Conservation (phyloP, 2,888 invertebrate species). For the Koerneria pararmatus region DNA sequence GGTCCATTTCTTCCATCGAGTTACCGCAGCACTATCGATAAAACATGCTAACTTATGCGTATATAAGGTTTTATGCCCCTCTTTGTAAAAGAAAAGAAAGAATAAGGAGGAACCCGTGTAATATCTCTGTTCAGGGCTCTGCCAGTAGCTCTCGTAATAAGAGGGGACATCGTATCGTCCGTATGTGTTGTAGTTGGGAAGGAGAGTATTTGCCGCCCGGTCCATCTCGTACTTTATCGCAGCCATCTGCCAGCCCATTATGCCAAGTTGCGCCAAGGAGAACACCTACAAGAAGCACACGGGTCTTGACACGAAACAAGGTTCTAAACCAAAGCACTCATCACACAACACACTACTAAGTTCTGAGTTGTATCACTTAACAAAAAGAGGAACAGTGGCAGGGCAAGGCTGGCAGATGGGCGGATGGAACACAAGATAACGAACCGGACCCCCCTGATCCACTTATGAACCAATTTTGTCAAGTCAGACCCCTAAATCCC, state of each 20-base stretch:
- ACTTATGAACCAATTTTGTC: too few relatives aligned
- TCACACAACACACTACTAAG: too few relatives aligned
- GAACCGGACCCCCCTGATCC: too few relatives aligned
- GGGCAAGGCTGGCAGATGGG: neutral
- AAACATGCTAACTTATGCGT: too few relatives aligned
- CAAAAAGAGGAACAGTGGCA: neutral
- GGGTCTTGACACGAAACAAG: neutral
- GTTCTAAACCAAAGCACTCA: too few relatives aligned
- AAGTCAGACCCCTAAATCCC: neutral
- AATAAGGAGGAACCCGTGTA: too few relatives aligned
- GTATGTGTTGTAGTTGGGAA: conserved; percentile 58
- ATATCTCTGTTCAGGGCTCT: conserved; percentile 51
- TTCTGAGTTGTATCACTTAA: too few relatives aligned
- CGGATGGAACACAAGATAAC: neutral
- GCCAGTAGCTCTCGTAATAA: conserved; percentile 58
- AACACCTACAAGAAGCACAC: conserved; percentile 45
- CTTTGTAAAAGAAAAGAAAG: too few relatives aligned
- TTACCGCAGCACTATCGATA: too few relatives aligned
- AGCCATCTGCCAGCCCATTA: conserved; percentile 60
- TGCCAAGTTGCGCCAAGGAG: conserved; percentile 51
- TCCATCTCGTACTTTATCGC: conserved; percentile 57
- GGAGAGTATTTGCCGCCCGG: conserved; percentile 55
- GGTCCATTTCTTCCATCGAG: too few relatives aligned
- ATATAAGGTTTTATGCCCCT: too few relatives aligned
- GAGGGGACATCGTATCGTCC: conserved; percentile 54